Conservation (phyloP, 2,113 vertebrate genomes). For the Telmatochromis brichardi region DNA sequence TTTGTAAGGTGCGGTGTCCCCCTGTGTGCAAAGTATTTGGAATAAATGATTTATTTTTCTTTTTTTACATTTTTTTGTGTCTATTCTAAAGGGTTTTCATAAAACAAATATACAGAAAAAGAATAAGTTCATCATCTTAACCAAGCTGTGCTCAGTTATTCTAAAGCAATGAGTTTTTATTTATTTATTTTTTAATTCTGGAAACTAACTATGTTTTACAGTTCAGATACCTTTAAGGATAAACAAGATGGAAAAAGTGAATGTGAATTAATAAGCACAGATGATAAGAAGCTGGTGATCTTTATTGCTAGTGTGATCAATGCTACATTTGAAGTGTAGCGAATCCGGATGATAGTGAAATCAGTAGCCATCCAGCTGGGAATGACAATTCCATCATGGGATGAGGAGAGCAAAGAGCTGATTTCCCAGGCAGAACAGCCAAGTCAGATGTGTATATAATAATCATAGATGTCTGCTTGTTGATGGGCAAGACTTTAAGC, state of each 20-base stretch:
- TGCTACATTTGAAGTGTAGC: not conserved
- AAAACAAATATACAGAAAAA: not conserved
- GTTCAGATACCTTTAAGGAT: not conserved
- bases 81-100: not conserved
- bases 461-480: not conserved
- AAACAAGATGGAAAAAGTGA: not conserved
- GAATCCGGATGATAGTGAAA: not conserved
- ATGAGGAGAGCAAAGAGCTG: not conserved
- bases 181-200: not conserved
- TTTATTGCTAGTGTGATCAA: not conserved
- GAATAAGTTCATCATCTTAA: not conserved
- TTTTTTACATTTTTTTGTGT: not conserved
- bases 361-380: not conserved
- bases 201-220: not conserved
- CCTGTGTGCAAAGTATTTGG: not conserved
- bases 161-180: not conserved
- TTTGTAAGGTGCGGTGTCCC: not conserved
- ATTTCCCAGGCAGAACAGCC: not conserved
- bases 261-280: not conserved
- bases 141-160: not conserved
- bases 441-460: not conserved
- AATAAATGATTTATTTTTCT: not conserved
- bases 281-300: not conserved
- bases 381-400: not conserved
- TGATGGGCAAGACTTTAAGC: not conserved